Evolutionary conservation across 2,888 invertebrate genomes (phyloP), one percentile per base, ranked within the genome.

Genomic region (Lepidonotus clava): DNA sequence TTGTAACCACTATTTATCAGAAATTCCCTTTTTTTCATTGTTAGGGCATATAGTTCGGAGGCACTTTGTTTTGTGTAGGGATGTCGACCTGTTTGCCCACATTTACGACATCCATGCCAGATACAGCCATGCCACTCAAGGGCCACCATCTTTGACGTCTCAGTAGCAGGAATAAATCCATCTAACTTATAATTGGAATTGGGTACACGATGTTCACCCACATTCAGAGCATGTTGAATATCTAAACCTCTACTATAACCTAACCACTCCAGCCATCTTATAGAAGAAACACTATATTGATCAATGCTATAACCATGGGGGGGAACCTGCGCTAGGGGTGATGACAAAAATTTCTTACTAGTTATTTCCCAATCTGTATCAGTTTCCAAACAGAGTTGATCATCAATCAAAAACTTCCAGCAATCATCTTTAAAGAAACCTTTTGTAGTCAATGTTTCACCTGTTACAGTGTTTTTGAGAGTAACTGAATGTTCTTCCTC

Each of bases 211-310:
- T 40, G 24, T 28, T 80, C 80, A 11, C 80, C 80, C 8, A 11
- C 46, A 41, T 80, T 41, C 14, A 80, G 11, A 38, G 80, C 41
- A 24, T 80, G 80, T 41, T 80, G 38, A 40, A 80, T 80, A 24
- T 36, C 8, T 24, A 40, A 4, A 36, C 80, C 80, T 40, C 6
- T 24, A 34, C 8, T 24, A 8, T 38, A 4, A 18, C 18, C 40
- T 8, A 80, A 18, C 80, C 80, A 80, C 21, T 80, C 21, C 41
- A 80, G 24, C 80, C 80, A 80, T 8, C 28, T 14, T 8, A 80
- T 80, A 8, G 80, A 80, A 4, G 5, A 11, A 18, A 40, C 2
- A 28, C 80, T 80, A 28, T 40, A 80, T 18, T 40, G 6, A 46
- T 80, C 41, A 32, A 11, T 6, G 6, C 14, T 36, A 41, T 80